A percentile compares a stretch with the other conserved stretches of the same genome.
These are phyloP conservation scores for Odontamblyopus rebecca DNA, from an alignment of 2,797 vertebrate genomes.

Conservation along the genomic window DNA sequence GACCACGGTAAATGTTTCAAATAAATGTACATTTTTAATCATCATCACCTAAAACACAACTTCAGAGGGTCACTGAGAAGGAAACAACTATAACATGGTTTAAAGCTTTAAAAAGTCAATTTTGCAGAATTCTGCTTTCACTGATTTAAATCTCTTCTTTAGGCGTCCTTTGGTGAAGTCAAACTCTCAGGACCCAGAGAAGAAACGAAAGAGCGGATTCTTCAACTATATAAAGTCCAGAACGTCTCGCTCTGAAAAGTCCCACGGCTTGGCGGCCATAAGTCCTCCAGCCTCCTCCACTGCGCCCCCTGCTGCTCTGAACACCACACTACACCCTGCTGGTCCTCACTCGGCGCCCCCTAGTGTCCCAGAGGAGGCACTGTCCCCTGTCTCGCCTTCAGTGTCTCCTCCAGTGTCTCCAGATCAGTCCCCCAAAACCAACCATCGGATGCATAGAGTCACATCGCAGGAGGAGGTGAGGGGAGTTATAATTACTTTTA, in stretches of 20 bases:
- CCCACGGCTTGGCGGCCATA: slow-evolving; percentile 60
- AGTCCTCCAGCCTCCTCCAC: slow-evolving; percentile 21
- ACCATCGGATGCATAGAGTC: no score
- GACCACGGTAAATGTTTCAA: neutral
- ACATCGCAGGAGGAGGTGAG: neutral
- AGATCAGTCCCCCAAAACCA: slow-evolving; percentile 2
- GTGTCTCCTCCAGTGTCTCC: slow-evolving; percentile 32
- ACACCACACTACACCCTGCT: neutral
- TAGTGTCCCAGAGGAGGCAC: neutral
- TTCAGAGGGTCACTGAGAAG: no score
- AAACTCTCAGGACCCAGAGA: slow-evolving; percentile 68
- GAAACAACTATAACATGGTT: no score
- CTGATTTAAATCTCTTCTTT: neutral
- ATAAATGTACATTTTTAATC: no score
- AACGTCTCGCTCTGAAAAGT: slow-evolving; percentile 82
- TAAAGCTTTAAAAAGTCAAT: no score
- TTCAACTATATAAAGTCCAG: slow-evolving; percentile 91
- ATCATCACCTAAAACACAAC: no score
- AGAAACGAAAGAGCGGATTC: slow-evolving; percentile 90
- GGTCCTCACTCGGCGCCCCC: neutral
- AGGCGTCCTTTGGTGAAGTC: slow-evolving; percentile 61
- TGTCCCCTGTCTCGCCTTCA: neutral
- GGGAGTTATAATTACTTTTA: no score
- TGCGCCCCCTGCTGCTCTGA: neutral
- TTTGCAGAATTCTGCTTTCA: no score